A percentile compares a stretch with the other conserved stretches of the same genome.
Evolutionary conservation across 2,888 invertebrate genomes (phyloP).

Genomic region (Limenitis camilla): DNA sequence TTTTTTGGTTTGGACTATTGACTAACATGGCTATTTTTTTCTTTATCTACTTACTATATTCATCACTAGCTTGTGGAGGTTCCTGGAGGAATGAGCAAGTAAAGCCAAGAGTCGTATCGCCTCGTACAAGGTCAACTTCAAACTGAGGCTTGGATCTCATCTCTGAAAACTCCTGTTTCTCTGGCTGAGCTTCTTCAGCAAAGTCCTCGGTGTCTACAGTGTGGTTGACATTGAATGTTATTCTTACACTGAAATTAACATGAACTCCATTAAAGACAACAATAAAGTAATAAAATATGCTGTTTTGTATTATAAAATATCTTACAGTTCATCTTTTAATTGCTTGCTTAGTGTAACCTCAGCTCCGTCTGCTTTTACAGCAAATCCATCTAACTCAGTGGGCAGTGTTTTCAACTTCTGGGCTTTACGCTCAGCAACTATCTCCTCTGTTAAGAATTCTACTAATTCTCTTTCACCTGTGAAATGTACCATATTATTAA

Average conservation of each 20-base stretch:
- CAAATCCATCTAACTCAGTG: slow-evolving; percentile 86
- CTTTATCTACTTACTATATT: slow-evolving; percentile 79
- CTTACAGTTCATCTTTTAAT: slow-evolving; percentile 81
- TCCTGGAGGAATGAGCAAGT: slow-evolving; percentile 87
- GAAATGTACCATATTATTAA: slow-evolving; percentile 27
- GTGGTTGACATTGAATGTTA: slow-evolving; percentile 93
- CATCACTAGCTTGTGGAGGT: slow-evolving; percentile 78
- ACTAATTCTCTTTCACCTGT: slow-evolving; percentile 89
- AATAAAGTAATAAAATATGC: background rate
- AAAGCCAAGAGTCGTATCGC: slow-evolving; percentile 85
- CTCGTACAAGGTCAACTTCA: slow-evolving; percentile 88
- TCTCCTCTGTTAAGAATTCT: slow-evolving; percentile 94
- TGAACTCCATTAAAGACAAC: background rate
- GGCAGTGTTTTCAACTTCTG: slow-evolving; percentile 84
- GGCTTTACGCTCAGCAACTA: slow-evolving; percentile 90
- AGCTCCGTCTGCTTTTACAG: slow-evolving; percentile 84
- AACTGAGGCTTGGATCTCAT: slow-evolving; percentile 95
- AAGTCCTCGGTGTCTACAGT: slow-evolving; percentile 90
- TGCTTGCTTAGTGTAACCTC: slow-evolving; percentile 88
- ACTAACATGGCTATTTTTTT: too few relatives aligned
- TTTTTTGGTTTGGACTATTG: too few relatives aligned
- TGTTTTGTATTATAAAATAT: slow-evolving; percentile 2
- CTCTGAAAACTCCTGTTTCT: slow-evolving; percentile 85
- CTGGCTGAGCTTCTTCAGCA: slow-evolving; percentile 76
- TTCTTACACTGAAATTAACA: slow-evolving; percentile 39